Base-by-base conservation (phyloP, 2,888 invertebrate species). In the Trisateles emortualis region DNA sequence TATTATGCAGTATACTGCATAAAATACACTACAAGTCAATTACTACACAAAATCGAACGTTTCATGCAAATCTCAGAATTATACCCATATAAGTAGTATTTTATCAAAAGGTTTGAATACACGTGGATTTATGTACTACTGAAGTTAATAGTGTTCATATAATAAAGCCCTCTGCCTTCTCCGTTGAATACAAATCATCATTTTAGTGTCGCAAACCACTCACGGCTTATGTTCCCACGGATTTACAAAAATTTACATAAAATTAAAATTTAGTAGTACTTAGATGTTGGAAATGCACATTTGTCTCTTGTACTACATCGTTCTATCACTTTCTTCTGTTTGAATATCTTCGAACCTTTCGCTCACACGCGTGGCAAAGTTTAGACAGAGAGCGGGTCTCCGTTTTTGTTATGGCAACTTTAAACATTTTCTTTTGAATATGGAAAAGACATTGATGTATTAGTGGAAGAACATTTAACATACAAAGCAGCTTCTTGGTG, bases 201-300 rank as follows among this genome's bases (percentile, higher is more conserved):
- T 59, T 68, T 72, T 72, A 63, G 59, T 67, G 67, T 71, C 60
- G 71, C 73, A 72, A 76, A 71, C 74, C 65, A 55, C 69, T 65
- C 76, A 76, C 76, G 74, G 54, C 50, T 33, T 26, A 35, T 57
- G 76, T 82, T 84, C 84, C 76, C 84, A 83, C 81, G 81, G 68
- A 61, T 55, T 67, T 50, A 74, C 67, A 48, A 69, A 71, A 74
- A 81, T 81, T 74, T 46, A 69, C 64, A 72, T 74, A 53, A 66
- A 66, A 71, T 73, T 71, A 73, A 71, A 65, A 68, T 72, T 60
- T 61, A 63, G 61, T 26, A 57, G 47, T 60, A 66, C 56, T 52
- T 55, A 47, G 36, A 29, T 39, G 40, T 45, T 40, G 40, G 42
- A 42, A 38, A 42, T 29, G 16, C 22, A 29, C 26, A 1, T 11